Conservation (phyloP, 2,888 invertebrate genomes). For the Geophilus truncorum region DNA sequence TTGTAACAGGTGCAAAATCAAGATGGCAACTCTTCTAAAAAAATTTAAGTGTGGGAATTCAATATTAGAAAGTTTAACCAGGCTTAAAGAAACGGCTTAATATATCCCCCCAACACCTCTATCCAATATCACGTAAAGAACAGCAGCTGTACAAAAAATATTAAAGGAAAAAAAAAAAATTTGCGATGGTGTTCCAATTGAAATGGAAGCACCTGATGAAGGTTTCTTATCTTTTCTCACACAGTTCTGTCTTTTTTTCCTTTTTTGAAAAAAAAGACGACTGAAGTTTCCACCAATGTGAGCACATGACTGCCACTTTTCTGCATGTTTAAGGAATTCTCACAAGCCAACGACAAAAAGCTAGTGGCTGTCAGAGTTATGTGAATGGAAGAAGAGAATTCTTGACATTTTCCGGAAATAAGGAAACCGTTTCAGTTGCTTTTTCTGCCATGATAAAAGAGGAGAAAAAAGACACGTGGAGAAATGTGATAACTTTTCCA, state of each 20-base stretch:
- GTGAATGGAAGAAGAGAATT: slow-evolving; percentile 14
- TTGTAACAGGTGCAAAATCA: too few relatives aligned
- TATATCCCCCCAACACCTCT: background rate
- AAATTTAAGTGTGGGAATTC: background rate
- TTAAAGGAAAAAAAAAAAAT: slow-evolving; percentile 3
- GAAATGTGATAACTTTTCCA: background rate
- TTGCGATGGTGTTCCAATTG: slow-evolving; percentile 7
- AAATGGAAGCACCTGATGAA: slow-evolving; percentile 27
- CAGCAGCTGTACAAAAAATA: slow-evolving; percentile 18
- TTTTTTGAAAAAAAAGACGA: background rate
- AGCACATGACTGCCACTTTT: slow-evolving; percentile 7
- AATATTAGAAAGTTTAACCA: background rate
- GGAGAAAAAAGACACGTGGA: background rate
- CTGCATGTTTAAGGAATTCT: background rate
- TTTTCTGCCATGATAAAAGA: background rate
- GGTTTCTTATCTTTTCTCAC: background rate
- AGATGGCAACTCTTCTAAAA: background rate
- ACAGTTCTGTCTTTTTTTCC: background rate
- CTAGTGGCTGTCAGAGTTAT: slow-evolving; percentile 10
- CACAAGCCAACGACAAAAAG: background rate
- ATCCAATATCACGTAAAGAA: background rate
- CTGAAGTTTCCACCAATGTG: slow-evolving; percentile 3
- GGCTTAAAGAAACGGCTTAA: background rate
- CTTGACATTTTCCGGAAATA: slow-evolving; percentile 24
- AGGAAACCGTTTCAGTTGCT: slow-evolving; percentile 18